Conservation (phyloP, 2,888 invertebrate genomes). For the Chromoteleia sp. region DNA sequence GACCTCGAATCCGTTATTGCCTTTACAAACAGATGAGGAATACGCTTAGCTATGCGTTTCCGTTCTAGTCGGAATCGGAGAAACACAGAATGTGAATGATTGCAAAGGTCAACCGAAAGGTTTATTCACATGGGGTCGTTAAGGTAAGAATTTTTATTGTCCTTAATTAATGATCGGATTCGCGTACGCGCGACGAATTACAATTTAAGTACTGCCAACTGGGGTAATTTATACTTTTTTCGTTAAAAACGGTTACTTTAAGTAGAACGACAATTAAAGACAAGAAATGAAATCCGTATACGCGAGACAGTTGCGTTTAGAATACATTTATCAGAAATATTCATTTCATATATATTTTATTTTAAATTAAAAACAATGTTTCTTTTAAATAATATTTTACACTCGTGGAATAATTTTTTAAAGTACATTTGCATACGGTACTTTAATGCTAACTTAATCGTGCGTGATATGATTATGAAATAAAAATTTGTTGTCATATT, state of each 20-base stretch:
- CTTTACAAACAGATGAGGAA: slow-evolving; percentile 73
- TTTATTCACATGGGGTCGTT: slow-evolving; percentile 63
- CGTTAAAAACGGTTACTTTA: too few relatives aligned
- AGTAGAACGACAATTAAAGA: too few relatives aligned
- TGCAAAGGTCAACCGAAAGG: slow-evolving; percentile 66
- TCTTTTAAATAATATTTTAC: too few relatives aligned
- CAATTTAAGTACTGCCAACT: slow-evolving; percentile 18
- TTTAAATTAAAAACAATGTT: too few relatives aligned
- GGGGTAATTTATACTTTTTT: slow-evolving; percentile 1
- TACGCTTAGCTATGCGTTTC: slow-evolving; percentile 76
- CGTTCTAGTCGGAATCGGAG: slow-evolving; percentile 76
- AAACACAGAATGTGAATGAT: slow-evolving; percentile 71
- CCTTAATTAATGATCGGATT: slow-evolving; percentile 59
- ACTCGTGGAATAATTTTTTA: too few relatives aligned
- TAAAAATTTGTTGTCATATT: neutral
- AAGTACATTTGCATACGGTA: too few relatives aligned
- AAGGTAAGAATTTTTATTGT: slow-evolving; percentile 59
- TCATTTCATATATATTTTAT: too few relatives aligned
- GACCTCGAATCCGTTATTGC: slow-evolving; percentile 76
- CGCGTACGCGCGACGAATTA: slow-evolving; percentile 25
- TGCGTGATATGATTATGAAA: too few relatives aligned
- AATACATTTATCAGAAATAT: too few relatives aligned
- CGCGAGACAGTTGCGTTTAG: too few relatives aligned
- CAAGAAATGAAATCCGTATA: too few relatives aligned
- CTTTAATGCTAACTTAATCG: too few relatives aligned